A percentile compares a stretch with the other conserved stretches of the same genome.
phyloP scores from a whole-genome alignment of 2,797 vertebrate species.

The Chiroxiphia lanceolata region DNA sequence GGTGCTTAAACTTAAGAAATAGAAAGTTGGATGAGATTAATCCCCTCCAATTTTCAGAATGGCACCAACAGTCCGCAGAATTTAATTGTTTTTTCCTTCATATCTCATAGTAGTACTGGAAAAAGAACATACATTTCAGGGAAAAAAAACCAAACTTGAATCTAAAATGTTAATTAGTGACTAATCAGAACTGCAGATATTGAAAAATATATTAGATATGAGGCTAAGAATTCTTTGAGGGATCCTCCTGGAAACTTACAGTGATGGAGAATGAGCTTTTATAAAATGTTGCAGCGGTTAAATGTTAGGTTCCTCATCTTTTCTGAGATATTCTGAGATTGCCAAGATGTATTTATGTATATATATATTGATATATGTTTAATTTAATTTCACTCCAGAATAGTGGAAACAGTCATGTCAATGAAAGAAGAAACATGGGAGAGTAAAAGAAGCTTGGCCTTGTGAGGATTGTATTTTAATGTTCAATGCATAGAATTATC shows the following conservation, averaged over 20 bases:
- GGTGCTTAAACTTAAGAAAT: neutral
- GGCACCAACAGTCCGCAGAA: neutral
- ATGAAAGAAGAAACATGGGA: neutral
- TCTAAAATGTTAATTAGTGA: neutral
- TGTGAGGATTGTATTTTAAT: neutral
- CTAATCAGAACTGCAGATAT: neutral
- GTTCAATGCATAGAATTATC: neutral
- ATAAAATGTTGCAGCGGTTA: neutral
- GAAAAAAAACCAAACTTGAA: neutral
- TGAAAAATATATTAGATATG: neutral
- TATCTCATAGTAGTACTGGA: neutral
- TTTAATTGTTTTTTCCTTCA: neutral
- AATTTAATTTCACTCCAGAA: neutral
- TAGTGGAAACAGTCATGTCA: neutral
- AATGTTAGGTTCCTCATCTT: neutral
- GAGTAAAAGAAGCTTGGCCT: neutral
- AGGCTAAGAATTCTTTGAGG: neutral
- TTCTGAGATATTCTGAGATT: neutral
- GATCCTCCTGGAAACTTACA: neutral
- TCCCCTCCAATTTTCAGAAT: neutral
- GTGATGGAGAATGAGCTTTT: neutral
- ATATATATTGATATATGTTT: neutral
- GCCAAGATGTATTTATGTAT: neutral
- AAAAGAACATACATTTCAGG: rapidly evolving
- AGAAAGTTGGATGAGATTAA: neutral